Evolutionary conservation across 2,113 vertebrate species (phyloP).

Genomic region (Semnornis frantzii): DNA sequence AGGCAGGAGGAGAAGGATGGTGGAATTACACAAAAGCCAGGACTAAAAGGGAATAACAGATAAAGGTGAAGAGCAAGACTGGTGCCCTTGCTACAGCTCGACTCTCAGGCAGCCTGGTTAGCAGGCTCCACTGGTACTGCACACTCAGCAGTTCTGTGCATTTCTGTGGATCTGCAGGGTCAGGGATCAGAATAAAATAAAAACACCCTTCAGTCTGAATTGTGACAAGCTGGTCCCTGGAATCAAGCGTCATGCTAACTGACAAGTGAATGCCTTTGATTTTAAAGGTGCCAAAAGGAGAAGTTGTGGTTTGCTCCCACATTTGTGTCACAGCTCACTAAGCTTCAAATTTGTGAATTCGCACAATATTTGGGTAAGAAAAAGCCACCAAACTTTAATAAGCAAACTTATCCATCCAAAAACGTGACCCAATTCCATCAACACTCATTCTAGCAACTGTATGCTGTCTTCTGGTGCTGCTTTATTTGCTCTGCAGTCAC

Average conservation of each 20-base stretch:
- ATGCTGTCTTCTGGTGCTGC: background rate
- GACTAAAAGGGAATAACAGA: background rate
- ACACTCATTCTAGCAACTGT: background rate
- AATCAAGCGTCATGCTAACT: background rate
- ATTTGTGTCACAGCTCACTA: background rate
- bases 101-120: background rate
- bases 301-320: background rate
- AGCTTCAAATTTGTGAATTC: background rate
- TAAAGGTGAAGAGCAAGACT: background rate
- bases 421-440: background rate
- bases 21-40: background rate
- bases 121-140: background rate
- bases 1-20: background rate
- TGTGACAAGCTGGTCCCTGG: background rate
- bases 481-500: background rate
- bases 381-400: background rate
- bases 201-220: background rate
- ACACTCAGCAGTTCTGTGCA: background rate
- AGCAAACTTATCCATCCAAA: background rate
- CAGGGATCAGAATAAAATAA: background rate
- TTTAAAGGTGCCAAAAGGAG: background rate
- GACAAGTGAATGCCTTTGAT: background rate
- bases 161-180: background rate
- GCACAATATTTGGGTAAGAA: background rate
- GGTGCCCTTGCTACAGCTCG: background rate